A percentile compares a stretch with the other conserved stretches of the same genome.
Evolutionary conservation across 2,797 vertebrate genomes (phyloP).

Genomic region (Tenualosa ilisha): DNA sequence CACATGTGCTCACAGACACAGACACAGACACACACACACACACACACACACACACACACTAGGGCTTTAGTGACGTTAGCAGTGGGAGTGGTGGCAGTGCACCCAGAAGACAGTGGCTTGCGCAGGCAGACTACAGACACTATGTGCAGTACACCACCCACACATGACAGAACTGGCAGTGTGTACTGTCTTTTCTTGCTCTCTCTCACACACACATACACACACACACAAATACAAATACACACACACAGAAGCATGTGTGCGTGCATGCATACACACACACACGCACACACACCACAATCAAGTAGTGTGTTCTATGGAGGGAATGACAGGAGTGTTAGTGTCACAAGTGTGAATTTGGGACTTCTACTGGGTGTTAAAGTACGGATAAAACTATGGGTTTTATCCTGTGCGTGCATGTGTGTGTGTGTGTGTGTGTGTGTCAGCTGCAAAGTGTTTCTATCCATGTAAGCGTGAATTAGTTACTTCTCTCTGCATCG

Average conservation of each 20-base stretch:
- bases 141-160: background rate
- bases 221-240: background rate
- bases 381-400: background rate
- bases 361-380: background rate
- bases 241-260: background rate
- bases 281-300: background rate
- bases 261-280: background rate
- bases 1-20: background rate
- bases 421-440: conserved; percentile 22
- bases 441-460: background rate
- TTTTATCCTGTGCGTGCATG: background rate
- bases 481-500: conserved; percentile 12
- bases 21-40: background rate
- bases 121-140: background rate
- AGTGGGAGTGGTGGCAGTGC: background rate
- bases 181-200: background rate
- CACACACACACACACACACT: background rate
- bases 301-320: background rate
- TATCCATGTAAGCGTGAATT: conserved; percentile 23
- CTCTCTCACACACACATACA: background rate
- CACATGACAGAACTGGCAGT: conserved; percentile 15
- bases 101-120: background rate
- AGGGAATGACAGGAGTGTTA: conserved; percentile 15
- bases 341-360: background rate
- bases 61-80: background rate